Base-by-base conservation (phyloP, 1,140 invertebrate species). In the Ridgeia piscesae region DNA sequence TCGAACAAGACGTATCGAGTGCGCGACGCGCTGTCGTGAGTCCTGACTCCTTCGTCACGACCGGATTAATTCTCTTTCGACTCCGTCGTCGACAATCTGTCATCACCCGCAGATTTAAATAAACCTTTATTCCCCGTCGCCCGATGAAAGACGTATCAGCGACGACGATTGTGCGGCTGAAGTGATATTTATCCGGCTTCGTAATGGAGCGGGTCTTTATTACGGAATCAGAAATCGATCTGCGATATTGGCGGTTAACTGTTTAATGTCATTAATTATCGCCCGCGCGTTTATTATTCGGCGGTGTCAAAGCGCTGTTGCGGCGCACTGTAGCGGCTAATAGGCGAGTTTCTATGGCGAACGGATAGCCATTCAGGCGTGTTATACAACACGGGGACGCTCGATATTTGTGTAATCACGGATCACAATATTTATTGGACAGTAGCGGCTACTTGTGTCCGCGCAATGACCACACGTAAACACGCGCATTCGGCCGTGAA, bases 201-300 rank as follows among this genome's bases (percentile, higher is more conserved):
- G 14, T 77, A 77, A 77, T 77, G 58, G 58, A 77, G 58, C 58
- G 58, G 58, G 58, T 77, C 58, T 77, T 77, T 77, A 77, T 77
- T 77, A 77, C 58, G 58, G 27, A 77, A 77, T 77, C 58, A 77
- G 58, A 77, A 77, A 77, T 77, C 58, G 58, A 77, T 77, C 58
- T 77, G 58, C 58, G 58, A 77, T 77, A 77, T 77, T 77, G 58
- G 58, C 58, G 58, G 58, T 21, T 77, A 77, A 77, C 58, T 77
- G 58, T 77, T 77, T 77, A 77, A 77, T 77, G 58, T 77, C 58
- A 77, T 77, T 77, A 77, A 77, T 77, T 77, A 77, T 77, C 58
- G 58, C 58, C 58, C 58, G 58, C 58, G 11, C 58, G 58, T 77
- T 77, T 77, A 77, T 77, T 77, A 21, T 77, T 77, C 58, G 58